A percentile compares a stretch with the other conserved stretches of the same genome.
Conservation (phyloP, 2,113 vertebrate genomes). For the Antigone vipio region DNA sequence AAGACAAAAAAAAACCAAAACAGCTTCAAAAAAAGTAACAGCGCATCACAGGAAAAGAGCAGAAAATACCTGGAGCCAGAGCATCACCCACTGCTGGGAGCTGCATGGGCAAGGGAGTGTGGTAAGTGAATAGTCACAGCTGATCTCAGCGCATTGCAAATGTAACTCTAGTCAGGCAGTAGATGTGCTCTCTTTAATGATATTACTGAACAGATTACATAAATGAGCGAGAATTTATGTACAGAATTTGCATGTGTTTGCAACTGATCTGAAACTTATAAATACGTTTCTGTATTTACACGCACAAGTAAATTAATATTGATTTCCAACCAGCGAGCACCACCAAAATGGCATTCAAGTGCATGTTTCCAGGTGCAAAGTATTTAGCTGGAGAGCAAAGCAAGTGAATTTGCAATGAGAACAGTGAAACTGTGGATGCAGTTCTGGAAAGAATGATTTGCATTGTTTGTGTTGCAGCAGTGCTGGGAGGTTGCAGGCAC, state of each 20-base stretch:
- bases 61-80: conserved; percentile 29
- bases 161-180: conserved; percentile 53
- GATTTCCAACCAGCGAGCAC: conserved; percentile 46
- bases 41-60: background rate
- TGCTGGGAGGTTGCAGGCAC: background rate
- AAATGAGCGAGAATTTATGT: conserved; percentile 67
- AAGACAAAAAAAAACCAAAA: background rate
- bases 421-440: background rate
- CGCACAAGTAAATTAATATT: conserved; percentile 58
- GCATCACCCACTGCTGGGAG: conserved; percentile 38
- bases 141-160: conserved; percentile 54
- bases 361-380: conserved; percentile 49
- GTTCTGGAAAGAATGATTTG: conserved; percentile 3
- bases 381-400: conserved; percentile 35
- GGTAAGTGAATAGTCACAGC: conserved; percentile 5
- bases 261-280: conserved; percentile 67
- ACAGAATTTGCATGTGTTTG: conserved; percentile 67
- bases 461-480: background rate
- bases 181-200: conserved; percentile 54
- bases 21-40: background rate
- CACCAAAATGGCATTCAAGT: conserved; percentile 42
- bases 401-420: conserved; percentile 42
- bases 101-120: background rate
- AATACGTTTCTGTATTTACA: conserved; percentile 59
- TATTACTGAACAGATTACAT: conserved; percentile 62